phyloP scores from a whole-genome alignment of 2,888 invertebrate genomes.

The Ferrisia virgata region DNA sequence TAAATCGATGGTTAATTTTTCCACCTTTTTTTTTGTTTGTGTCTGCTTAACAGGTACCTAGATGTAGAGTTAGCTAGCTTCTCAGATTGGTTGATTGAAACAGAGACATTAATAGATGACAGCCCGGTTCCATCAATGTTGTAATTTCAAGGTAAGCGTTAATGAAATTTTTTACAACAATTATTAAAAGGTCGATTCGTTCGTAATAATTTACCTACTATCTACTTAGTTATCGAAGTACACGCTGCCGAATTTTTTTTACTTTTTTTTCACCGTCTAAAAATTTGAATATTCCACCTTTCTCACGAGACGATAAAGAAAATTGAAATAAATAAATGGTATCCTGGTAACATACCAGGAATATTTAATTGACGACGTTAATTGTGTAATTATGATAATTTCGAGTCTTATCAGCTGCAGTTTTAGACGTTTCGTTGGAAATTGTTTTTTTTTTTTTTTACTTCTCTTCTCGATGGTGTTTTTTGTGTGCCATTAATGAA shows the following conservation, averaged over 20 bases:
- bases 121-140: not conserved
- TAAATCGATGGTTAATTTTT: not conserved
- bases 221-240: too few species aligned
- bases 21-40: not conserved
- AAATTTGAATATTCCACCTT: not conserved
- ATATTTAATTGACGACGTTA: not conserved
- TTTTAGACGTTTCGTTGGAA: not conserved
- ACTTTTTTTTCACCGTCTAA: too few species aligned
- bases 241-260: not conserved
- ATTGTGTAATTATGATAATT: slow-evolving; percentile 3
- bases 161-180: not conserved
- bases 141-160: not conserved
- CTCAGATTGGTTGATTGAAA: too few species aligned
- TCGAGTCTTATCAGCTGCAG: not conserved
- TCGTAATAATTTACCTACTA: not conserved
- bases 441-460: not conserved
- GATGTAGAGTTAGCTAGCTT: not conserved
- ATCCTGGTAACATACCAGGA: not conserved
- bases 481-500: not conserved
- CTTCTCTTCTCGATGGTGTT: not conserved
- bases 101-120: not conserved
- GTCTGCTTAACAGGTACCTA: not conserved
- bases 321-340: not conserved
- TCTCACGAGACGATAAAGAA: not conserved
- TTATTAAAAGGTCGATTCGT: not conserved